Evolutionary conservation across 2,888 invertebrate species (phyloP).

Genomic region (Aromia moschata): DNA sequence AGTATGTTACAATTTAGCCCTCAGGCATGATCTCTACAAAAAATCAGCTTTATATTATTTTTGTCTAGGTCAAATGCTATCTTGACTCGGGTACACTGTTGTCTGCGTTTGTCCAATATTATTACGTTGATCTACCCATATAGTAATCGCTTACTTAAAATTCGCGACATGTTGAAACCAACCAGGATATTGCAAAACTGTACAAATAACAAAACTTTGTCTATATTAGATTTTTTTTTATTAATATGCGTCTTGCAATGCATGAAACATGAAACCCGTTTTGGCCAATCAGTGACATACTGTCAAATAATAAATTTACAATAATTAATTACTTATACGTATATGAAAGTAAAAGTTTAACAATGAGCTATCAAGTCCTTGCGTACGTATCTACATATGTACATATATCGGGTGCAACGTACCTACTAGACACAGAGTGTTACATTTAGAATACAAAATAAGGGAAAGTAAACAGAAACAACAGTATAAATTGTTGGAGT

Average conservation of each 20-base stretch:
- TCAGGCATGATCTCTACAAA: too few relatives aligned
- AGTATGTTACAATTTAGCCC: too few relatives aligned
- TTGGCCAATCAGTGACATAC: neutral
- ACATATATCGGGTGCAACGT: constrained; percentile 4
- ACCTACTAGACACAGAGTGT: neutral
- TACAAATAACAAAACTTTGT: neutral
- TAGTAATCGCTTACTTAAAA: neutral
- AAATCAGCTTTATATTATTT: too few relatives aligned
- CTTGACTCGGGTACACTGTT: too few relatives aligned
- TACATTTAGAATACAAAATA: constrained; percentile 20
- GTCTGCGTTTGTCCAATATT: too few relatives aligned
- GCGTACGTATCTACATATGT: too few relatives aligned
- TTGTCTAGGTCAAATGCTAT: too few relatives aligned
- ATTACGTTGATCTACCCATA: too few relatives aligned
- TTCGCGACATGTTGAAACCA: neutral
- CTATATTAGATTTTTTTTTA: neutral
- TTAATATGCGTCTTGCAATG: neutral
- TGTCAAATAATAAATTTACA: neutral
- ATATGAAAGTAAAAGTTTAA: constrained; percentile 10
- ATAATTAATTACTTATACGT: neutral
- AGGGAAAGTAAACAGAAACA: constrained; percentile 24
- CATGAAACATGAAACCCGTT: constrained; percentile 1
- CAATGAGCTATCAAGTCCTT: neutral
- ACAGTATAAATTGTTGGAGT: constrained; percentile 11
- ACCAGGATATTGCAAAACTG: neutral